Base-by-base conservation (phyloP, 2,797 vertebrate species). In the Kryptopterus vitreolus region DNA sequence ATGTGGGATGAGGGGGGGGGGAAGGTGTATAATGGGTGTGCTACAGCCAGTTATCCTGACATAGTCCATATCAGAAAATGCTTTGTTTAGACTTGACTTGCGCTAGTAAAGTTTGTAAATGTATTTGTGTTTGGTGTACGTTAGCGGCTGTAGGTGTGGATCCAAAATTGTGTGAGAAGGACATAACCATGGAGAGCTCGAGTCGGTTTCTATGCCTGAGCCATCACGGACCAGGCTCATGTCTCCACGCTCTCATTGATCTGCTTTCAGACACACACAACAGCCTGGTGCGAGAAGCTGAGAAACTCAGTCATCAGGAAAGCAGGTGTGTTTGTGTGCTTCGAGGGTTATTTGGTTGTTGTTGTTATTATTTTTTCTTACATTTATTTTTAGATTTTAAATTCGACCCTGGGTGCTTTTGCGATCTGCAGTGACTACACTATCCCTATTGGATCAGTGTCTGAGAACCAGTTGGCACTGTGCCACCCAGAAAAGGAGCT, bases 401-500 rank as follows among this genome's bases (percentile, higher is more conserved):
- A n/a, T n/a, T n/a, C n/a, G n/a, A n/a, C n/a, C 20, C n/a, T 15
- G 31, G 52, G 52, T 35, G 16, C 55, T 43, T 73, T 71, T 35
- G 3, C 16, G 10, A 53, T 50, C 31, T 83, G 15, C 84, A 93
- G 91, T 84, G 90, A 92, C 7, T 87, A 91, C 86, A 90, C 73
- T 5, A 82, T 94, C 43, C 82, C 84, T 33, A 53, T 93, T 48
- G 91, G 89, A 22, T 84, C 52, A 1, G 72, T 93, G 13, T 92
- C 90, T 29, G 89, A 93, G 31, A 91, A 89, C 35, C 92, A 93
- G 86, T 88, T 94, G 76, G 87, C 86, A 20, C 81, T 92, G 74
- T 94, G 93, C 76, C 85, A 93, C 85, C 92, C 93, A 1, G 93
- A 94, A 43, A 85, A 85, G 52, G 90, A 93, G 77, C 89, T 94